A percentile compares a stretch with the other conserved stretches of the same genome.
Evolutionary conservation across 2,113 vertebrate species (phyloP).

Genomic region (Percopsis transmontana): DNA sequence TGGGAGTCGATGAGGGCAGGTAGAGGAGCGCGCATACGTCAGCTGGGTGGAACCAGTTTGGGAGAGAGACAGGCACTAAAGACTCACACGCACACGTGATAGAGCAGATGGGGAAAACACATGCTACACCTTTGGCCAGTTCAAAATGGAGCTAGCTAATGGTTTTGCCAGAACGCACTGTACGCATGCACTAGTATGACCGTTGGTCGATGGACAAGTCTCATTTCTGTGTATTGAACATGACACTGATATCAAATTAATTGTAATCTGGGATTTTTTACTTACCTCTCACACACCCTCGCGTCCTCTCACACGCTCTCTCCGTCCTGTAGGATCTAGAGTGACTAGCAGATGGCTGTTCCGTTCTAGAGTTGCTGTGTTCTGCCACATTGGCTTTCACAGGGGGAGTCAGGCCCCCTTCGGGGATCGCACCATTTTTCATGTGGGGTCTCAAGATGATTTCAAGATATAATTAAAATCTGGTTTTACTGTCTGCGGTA

Average conservation of each 20-base stretch:
- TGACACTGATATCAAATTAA: not conserved
- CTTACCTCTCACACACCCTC: not conserved
- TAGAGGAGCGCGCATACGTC: not conserved
- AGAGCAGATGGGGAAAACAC: constrained; percentile 31
- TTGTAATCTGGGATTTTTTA: constrained; percentile 6
- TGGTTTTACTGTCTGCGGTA: too few relatives aligned
- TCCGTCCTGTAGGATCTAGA: not conserved
- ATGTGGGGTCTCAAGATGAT: too few relatives aligned
- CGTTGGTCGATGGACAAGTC: not conserved
- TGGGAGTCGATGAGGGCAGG: not conserved
- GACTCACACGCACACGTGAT: constrained; percentile 4
- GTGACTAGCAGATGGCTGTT: not conserved
- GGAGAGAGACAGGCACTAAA: not conserved
- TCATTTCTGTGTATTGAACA: not conserved
- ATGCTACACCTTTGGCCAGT: constrained; percentile 36
- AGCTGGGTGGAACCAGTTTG: not conserved
- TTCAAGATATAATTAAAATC: too few relatives aligned
- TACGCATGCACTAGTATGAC: constrained; percentile 2
- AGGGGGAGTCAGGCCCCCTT: too few relatives aligned
- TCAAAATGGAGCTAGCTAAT: constrained; percentile 21
- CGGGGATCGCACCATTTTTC: too few relatives aligned
- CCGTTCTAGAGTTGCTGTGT: too few relatives aligned
- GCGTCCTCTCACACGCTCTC: not conserved
- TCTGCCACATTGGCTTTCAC: too few relatives aligned
- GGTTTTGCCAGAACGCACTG: not conserved